Conservation (phyloP, 2,113 vertebrate species). For the Alligator mississippiensis region DNA sequence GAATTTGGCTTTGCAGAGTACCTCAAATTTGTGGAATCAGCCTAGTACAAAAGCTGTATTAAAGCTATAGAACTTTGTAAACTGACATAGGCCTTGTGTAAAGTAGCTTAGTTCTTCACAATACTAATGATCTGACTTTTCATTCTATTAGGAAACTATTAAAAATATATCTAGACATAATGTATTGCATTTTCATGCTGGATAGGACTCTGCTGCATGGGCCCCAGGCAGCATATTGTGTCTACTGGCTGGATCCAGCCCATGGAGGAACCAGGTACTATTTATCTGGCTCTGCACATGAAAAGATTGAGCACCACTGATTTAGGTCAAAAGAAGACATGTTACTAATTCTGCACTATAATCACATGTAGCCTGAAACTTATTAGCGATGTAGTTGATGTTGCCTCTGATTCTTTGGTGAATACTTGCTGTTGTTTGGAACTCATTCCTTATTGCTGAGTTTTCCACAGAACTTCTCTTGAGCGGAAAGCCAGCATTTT, state of each 20-base stretch:
- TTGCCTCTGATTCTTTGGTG: background rate
- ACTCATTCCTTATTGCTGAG: background rate
- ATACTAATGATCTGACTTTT: background rate
- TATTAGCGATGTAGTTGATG: background rate
- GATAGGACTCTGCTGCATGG: too few relatives aligned
- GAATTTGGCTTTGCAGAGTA: background rate
- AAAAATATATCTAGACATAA: background rate
- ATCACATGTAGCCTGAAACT: background rate
- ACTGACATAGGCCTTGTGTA: background rate
- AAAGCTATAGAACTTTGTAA: background rate
- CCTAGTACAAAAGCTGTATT: accelerated
- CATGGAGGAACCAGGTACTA: too few relatives aligned
- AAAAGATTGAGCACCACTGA: too few relatives aligned
- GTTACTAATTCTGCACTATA: too few relatives aligned
- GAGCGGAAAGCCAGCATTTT: background rate
- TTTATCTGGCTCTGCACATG: too few relatives aligned
- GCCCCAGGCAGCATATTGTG: too few relatives aligned
- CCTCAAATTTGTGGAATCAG: background rate
- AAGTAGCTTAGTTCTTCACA: background rate
- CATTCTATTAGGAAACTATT: background rate
- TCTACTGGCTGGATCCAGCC: too few relatives aligned
- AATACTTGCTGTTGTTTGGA: background rate
- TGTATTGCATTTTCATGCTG: background rate
- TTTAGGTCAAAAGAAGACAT: too few relatives aligned
- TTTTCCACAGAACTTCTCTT: background rate